These are phyloP conservation scores for Neopipo cinnamomea DNA, from an alignment of 2,113 vertebrate species.

Conservation along the genomic window DNA sequence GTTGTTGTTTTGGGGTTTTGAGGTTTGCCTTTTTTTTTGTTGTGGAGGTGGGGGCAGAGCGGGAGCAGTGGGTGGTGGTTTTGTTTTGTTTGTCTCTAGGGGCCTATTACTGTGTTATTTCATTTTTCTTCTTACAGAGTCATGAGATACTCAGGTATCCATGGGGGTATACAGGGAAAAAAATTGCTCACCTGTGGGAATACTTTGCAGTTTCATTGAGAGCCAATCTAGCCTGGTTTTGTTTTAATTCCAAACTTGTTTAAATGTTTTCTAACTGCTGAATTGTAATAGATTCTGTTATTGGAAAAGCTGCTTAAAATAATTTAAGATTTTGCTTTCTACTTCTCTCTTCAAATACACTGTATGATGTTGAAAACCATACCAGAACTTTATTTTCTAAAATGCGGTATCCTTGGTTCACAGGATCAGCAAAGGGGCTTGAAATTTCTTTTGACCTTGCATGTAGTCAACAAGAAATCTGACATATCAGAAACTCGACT, in stretches of 20 bases:
- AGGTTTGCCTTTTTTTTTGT: neutral
- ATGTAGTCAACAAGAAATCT: slow-evolving; percentile 17
- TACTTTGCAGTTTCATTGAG: neutral
- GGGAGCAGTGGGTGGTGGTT: neutral
- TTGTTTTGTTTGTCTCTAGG: neutral
- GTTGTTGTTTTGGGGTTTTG: neutral
- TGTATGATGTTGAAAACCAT: neutral
- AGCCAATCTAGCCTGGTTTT: neutral
- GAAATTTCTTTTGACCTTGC: slow-evolving; percentile 42
- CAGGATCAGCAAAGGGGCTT: slow-evolving; percentile 40
- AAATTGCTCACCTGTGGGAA: neutral
- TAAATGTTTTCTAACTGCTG: neutral
- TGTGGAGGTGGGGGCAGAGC: neutral
- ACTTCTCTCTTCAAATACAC: neutral
- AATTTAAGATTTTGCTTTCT: neutral
- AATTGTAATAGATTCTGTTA: neutral
- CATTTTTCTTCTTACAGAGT: neutral
- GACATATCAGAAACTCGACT: neutral
- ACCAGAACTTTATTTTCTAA: slow-evolving; percentile 12
- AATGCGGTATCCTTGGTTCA: neutral
- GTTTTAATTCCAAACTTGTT: neutral
- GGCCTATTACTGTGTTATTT: neutral
- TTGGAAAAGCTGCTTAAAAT: neutral
- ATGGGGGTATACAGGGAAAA: neutral
- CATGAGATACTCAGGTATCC: neutral